phyloP scores from a whole-genome alignment of 2,113 vertebrate genomes.

The Urocitellus parryii region DNA sequence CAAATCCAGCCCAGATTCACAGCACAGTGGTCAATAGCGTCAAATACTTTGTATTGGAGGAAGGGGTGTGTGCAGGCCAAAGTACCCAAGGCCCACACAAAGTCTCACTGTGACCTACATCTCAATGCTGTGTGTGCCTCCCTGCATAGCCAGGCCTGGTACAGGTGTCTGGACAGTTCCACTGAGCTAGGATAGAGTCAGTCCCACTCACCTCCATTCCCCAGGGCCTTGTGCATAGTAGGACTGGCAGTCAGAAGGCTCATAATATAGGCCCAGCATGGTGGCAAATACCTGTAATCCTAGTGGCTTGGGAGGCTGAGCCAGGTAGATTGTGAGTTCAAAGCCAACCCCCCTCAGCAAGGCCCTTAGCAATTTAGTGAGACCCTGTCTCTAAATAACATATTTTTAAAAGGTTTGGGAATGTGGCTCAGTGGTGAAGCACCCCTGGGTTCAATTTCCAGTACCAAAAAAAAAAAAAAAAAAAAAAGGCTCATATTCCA shows the following conservation, averaged over 20 bases:
- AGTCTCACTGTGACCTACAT: fast-evolving
- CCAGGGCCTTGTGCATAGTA: not conserved
- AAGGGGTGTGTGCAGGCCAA: not conserved
- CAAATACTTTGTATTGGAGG: not conserved
- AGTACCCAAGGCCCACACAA: not conserved
- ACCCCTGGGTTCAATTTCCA: no score
- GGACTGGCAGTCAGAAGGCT: not conserved
- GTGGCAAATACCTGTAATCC: no score
- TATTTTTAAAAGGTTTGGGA: no score
- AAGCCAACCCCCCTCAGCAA: no score
- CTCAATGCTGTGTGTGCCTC: not conserved
- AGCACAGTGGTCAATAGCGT: not conserved
- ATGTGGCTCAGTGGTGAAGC: no score
- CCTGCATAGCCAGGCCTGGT: fast-evolving
- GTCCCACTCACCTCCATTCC: not conserved
- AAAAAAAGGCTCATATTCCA: no score
- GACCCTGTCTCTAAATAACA: no score
- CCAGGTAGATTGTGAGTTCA: no score
- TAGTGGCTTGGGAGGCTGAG: no score
- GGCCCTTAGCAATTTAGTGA: no score
- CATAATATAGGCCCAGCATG: fast-evolving
- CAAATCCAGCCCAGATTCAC: not conserved
- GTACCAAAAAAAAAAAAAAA: no score
- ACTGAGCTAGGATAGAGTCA: fast-evolving
- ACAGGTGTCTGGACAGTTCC: fast-evolving